Evolutionary conservation across 2,797 vertebrate genomes (phyloP).

Genomic region (Sebastes taczanowskii): DNA sequence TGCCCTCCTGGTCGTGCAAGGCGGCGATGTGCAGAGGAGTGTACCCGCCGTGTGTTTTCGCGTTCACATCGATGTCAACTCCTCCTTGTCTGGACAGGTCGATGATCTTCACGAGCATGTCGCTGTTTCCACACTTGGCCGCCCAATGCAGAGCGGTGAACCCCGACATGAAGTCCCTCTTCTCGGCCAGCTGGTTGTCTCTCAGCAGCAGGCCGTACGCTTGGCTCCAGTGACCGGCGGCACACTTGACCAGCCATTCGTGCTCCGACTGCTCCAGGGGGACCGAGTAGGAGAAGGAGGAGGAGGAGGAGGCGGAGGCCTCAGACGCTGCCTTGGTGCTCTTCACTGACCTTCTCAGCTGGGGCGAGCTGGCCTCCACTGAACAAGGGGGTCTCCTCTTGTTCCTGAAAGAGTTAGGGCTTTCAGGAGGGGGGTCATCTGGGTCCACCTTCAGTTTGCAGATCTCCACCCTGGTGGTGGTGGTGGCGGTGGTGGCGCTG

Average conservation of each 20-base stretch:
- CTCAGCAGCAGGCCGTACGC: conserved; percentile 88
- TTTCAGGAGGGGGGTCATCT: conserved; percentile 27
- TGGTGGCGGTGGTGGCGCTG: background rate
- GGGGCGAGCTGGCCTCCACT: conserved; percentile 75
- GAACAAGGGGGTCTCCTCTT: conserved; percentile 50
- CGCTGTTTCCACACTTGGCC: conserved; percentile 87
- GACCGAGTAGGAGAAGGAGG: conserved; percentile 26
- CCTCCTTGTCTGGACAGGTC: conserved; percentile 77
- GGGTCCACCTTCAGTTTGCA: conserved; percentile 26
- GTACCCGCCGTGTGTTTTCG: conserved; percentile 88
- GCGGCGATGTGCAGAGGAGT: conserved; percentile 93
- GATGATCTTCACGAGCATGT: conserved; percentile 87
- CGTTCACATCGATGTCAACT: conserved; percentile 81
- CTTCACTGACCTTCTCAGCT: conserved; percentile 71
- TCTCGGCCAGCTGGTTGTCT: conserved; percentile 86
- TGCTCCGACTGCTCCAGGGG: conserved; percentile 88
- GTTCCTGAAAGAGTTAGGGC: conserved; percentile 9
- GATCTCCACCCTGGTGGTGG: conserved; percentile 24
- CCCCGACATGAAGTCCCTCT: conserved; percentile 92
- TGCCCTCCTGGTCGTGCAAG: conserved; percentile 84
- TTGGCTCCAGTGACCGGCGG: conserved; percentile 88
- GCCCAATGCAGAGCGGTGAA: conserved; percentile 96
- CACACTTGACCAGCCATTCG: conserved; percentile 87
- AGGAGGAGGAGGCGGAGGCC: conserved; percentile 48
- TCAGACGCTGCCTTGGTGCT: conserved; percentile 68